phyloP scores from a whole-genome alignment of 2,113 vertebrate genomes.

The Dissostichus mawsoni region DNA sequence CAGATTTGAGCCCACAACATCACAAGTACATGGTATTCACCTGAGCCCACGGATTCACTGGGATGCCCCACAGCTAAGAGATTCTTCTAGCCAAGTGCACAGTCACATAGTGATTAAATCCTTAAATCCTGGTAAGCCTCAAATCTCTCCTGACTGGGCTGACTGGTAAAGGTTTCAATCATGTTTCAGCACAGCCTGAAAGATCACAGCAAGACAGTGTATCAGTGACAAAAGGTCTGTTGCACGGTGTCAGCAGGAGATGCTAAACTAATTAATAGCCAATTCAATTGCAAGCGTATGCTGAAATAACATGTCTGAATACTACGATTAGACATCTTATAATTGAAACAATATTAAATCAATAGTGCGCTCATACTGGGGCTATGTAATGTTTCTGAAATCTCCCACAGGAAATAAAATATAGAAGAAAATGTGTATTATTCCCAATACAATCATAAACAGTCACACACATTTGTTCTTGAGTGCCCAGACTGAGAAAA shows the following conservation, averaged over 20 bases:
- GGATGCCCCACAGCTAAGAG: constrained; percentile 52
- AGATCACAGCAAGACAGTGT: constrained; percentile 38
- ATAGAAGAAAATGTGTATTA: not conserved
- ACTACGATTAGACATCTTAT: not conserved
- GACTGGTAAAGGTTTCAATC: constrained; percentile 21
- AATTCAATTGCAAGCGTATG: not conserved
- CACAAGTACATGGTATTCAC: constrained; percentile 52
- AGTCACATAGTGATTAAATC: constrained; percentile 29
- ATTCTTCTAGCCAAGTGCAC: not conserved
- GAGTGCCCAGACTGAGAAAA: not conserved
- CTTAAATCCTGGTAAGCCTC: constrained; percentile 21
- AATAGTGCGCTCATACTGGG: not conserved
- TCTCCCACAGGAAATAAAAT: not conserved
- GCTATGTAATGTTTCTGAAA: not conserved
- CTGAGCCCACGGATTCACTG: constrained; percentile 47
- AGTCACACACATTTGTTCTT: not conserved
- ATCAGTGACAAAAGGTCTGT: constrained; percentile 35
- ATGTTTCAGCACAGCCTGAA: constrained; percentile 22
- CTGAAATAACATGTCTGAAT: not conserved
- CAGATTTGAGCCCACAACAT: constrained; percentile 56
- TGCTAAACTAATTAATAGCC: constrained; percentile 21
- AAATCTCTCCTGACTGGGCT: not conserved
- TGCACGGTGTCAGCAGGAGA: constrained; percentile 26
- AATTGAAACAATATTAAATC: not conserved
- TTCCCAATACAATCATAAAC: not conserved